Evolutionary conservation across 2,888 invertebrate genomes (phyloP).

Genomic region (Gymnoscelis rufifasciata): DNA sequence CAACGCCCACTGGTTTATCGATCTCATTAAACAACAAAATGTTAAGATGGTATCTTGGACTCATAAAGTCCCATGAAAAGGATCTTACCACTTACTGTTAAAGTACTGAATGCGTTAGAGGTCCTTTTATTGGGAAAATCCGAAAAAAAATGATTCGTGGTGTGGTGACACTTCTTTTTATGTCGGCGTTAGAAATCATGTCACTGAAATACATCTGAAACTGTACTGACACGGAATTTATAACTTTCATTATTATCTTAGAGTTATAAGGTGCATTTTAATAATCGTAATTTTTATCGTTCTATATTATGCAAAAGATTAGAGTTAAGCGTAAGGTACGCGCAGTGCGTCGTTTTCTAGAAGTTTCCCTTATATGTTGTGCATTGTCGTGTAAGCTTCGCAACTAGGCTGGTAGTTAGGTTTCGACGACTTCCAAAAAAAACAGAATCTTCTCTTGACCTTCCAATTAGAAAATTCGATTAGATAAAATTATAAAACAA

Average conservation of each 20-base stretch:
- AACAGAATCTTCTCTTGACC: constrained; percentile 69
- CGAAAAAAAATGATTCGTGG: no score
- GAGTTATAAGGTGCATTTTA: constrained; percentile 71
- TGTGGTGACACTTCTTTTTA: no score
- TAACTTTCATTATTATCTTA: constrained; percentile 60
- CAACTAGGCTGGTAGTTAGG: constrained; percentile 73
- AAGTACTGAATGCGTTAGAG: no score
- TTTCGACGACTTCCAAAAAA: constrained; percentile 73
- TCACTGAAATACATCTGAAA: constrained; percentile 15
- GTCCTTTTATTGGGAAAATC: no score
- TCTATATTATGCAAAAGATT: constrained; percentile 65
- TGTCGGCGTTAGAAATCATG: not conserved
- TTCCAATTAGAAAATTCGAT: constrained; percentile 69
- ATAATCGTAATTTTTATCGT: constrained; percentile 69
- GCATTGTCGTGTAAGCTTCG: constrained; percentile 70
- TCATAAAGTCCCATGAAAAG: no score
- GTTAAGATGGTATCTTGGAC: no score
- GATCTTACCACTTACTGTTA: no score
- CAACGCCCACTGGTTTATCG: not conserved
- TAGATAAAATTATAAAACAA: constrained; percentile 59
- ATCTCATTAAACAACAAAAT: not conserved
- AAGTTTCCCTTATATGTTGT: constrained; percentile 72
- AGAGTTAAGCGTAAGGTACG: constrained; percentile 69
- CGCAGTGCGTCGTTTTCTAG: constrained; percentile 63
- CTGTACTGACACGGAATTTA: constrained; percentile 44